Evolutionary conservation across 1,140 invertebrate species (phyloP).

Genomic region (Saxidomus purpurata): DNA sequence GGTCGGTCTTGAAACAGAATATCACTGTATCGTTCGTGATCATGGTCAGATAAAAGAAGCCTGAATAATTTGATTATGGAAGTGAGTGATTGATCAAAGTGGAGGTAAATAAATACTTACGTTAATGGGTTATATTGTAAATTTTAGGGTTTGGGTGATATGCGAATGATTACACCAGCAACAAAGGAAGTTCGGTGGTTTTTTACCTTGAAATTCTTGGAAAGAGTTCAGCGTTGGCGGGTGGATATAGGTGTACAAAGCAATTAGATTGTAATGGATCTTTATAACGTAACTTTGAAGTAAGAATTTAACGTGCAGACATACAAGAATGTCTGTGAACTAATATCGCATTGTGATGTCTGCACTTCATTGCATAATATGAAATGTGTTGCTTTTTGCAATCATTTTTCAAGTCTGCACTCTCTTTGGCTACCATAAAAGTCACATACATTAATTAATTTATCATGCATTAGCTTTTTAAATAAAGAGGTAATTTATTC

Average conservation of each 20-base stretch:
- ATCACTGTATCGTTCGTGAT: conserved; percentile 8
- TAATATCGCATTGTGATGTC: not conserved
- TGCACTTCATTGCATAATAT: not conserved
- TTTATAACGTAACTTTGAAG: conserved; percentile 35
- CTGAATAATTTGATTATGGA: conserved; percentile 52
- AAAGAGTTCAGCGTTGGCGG: conserved; percentile 35
- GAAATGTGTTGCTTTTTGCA: not conserved
- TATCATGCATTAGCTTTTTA: too few relatives aligned
- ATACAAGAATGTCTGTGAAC: conserved; percentile 9
- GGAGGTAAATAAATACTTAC: conserved; percentile 28
- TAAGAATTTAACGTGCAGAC: conserved; percentile 6
- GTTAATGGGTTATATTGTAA: conserved; percentile 51
- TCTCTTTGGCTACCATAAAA: too few relatives aligned
- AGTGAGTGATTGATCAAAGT: conserved; percentile 51
- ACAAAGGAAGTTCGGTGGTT: not conserved
- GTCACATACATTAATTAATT: too few relatives aligned
- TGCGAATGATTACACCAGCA: not conserved
- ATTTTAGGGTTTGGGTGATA: conserved; percentile 21
- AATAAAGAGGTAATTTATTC: too few relatives aligned
- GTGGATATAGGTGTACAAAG: not conserved
- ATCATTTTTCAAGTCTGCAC: not conserved
- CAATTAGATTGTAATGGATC: conserved; percentile 27
- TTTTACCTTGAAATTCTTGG: conserved; percentile 40
- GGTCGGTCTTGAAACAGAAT: not conserved
- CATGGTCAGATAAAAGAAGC: not conserved